Conservation (phyloP, 2,797 vertebrate species). For the Leuciscus waleckii region DNA sequence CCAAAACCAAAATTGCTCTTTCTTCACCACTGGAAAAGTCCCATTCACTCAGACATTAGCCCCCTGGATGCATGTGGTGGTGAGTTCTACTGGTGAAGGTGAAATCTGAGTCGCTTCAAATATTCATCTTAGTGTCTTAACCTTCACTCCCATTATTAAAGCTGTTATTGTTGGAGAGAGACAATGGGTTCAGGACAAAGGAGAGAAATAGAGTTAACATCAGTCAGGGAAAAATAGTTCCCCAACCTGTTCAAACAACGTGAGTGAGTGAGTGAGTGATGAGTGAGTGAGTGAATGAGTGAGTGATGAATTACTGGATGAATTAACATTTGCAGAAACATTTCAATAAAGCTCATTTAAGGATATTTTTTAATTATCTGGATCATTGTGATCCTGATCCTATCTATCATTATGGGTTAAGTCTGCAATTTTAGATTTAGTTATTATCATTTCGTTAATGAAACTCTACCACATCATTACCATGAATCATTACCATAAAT, state of each 20-base stretch:
- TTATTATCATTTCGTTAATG: not conserved
- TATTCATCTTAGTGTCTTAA: constrained; percentile 49
- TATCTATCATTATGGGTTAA: not conserved
- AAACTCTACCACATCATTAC: constrained; percentile 3
- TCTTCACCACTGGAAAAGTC: constrained; percentile 37
- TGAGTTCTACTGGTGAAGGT: constrained; percentile 39
- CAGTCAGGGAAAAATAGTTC: constrained; percentile 41
- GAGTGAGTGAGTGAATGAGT: not conserved
- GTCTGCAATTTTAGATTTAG: not conserved
- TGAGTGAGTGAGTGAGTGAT: not conserved
- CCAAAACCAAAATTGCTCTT: constrained; percentile 43
- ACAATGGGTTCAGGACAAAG: constrained; percentile 43
- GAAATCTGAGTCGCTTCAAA: constrained; percentile 39
- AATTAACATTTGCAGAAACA: not conserved
- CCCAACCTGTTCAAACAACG: constrained; percentile 14
- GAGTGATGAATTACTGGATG: not conserved
- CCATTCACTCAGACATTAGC: constrained; percentile 38
- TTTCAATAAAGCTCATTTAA: not conserved
- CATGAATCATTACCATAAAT: not conserved
- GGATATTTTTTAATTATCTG: not conserved
- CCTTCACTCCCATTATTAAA: constrained; percentile 48
- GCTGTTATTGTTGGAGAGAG: constrained; percentile 51
- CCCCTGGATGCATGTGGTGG: constrained; percentile 32
- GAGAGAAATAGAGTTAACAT: constrained; percentile 36
- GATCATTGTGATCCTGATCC: constrained; percentile 7